Percentiles rank a stretch among this genome's conserved stretches.
Evolutionary conservation across 2,888 invertebrate species (phyloP).

Genomic region (Pheosia tremula): DNA sequence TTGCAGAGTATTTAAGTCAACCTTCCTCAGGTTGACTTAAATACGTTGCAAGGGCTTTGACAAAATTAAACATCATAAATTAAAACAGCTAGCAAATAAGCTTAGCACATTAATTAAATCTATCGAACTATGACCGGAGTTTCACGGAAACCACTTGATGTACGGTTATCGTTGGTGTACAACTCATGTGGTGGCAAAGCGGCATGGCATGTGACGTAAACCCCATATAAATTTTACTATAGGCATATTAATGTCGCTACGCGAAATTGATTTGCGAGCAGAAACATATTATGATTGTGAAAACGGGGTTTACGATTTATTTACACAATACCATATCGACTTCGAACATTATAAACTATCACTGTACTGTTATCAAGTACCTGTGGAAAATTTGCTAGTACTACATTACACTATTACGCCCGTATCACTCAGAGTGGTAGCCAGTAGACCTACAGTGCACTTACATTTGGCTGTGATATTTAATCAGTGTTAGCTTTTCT

Average conservation of each 20-base stretch:
- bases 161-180: slow-evolving; percentile 63
- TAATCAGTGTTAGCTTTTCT: too few species aligned
- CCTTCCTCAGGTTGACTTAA: too few species aligned
- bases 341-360: slow-evolving; percentile 75
- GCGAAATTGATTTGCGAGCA: slow-evolving; percentile 84
- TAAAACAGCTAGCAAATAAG: slow-evolving; percentile 28
- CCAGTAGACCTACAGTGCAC: too few species aligned
- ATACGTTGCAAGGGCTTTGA: too few species aligned
- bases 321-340: slow-evolving; percentile 79
- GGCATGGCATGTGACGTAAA: slow-evolving; percentile 73
- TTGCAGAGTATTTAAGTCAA: not conserved
- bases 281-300: slow-evolving; percentile 85
- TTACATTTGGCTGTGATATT: too few species aligned
- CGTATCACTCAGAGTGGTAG: too few species aligned
- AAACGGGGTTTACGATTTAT: slow-evolving; percentile 85
- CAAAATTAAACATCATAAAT: slow-evolving; percentile 34
- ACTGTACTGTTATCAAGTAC: slow-evolving; percentile 54
- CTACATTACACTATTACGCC: too few species aligned
- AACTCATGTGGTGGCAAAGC: slow-evolving; percentile 71
- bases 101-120: slow-evolving; percentile 48
- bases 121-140: slow-evolving; percentile 57
- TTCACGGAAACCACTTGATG: slow-evolving; percentile 43
- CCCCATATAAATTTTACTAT: slow-evolving; percentile 83
- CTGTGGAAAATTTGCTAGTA: slow-evolving; percentile 37
- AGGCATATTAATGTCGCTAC: slow-evolving; percentile 83